phyloP scores from a whole-genome alignment of 2,888 invertebrate species.

The Melanostoma scalare region DNA sequence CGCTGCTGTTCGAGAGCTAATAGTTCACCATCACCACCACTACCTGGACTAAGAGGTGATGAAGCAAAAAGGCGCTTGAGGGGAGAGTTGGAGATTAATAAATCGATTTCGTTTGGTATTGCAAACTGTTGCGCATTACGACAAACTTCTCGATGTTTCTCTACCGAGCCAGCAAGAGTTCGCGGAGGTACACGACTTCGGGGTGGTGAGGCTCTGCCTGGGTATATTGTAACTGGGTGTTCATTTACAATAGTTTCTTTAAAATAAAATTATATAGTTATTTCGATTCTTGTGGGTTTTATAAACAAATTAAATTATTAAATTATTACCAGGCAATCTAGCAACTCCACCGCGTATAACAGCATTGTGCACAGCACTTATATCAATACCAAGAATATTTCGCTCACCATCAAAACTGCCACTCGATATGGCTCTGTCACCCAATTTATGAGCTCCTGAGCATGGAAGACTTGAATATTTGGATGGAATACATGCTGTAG shows the following conservation, averaged over 20 bases:
- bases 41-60: constrained; percentile 35
- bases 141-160: constrained; percentile 91
- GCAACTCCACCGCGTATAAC: constrained; percentile 81
- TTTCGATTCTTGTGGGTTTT: not conserved
- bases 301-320: not conserved
- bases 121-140: constrained; percentile 81
- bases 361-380: constrained; percentile 82
- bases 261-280: constrained; percentile 22
- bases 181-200: constrained; percentile 86
- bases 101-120: constrained; percentile 41
- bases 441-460: constrained; percentile 77
- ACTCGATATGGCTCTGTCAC: constrained; percentile 63
- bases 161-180: constrained; percentile 87
- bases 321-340: constrained; percentile 79
- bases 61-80: constrained; percentile 58
- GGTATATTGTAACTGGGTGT: constrained; percentile 87
- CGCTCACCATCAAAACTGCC: constrained; percentile 80
- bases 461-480: constrained; percentile 82
- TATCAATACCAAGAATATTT: constrained; percentile 81
- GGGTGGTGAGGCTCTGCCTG: constrained; percentile 82
- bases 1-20: constrained; percentile 48
- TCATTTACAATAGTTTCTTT: constrained; percentile 83
- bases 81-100: constrained; percentile 49
- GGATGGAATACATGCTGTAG: constrained; percentile 78
- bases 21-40: constrained; percentile 4